These are phyloP conservation scores for Scaptodrosophila latifasciaeformis DNA, from an alignment of 2,888 invertebrate genomes.

Conservation along the genomic window DNA sequence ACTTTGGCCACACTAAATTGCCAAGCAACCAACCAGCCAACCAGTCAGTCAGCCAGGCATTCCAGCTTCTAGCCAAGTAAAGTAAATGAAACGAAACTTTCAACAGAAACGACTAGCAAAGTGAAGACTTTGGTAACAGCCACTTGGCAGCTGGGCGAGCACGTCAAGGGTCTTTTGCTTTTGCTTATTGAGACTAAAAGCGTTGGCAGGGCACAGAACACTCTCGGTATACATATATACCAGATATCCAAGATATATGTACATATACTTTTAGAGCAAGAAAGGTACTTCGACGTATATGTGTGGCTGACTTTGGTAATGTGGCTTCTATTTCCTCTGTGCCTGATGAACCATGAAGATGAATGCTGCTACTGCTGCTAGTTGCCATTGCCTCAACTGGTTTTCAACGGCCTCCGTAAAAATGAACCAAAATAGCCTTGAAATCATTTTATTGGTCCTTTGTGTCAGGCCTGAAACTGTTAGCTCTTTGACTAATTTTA, in stretches of 20 bases:
- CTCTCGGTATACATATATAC: too few species aligned
- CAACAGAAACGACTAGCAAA: neutral
- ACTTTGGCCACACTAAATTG: neutral
- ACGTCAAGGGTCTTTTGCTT: neutral
- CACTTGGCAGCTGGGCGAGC: slow-evolving; percentile 1
- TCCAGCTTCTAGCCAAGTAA: neutral
- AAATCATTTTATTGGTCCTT: slow-evolving; percentile 24
- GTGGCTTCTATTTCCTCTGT: slow-evolving; percentile 15
- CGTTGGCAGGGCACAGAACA: neutral
- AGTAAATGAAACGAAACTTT: slow-evolving; percentile 17
- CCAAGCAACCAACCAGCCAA: slow-evolving; percentile 3
- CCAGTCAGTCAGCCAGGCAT: too few species aligned
- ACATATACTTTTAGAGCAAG: neutral
- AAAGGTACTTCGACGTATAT: slow-evolving; percentile 4
- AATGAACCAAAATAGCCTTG: slow-evolving; percentile 17
- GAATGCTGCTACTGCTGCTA: slow-evolving; percentile 18
- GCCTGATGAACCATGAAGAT: slow-evolving; percentile 19
- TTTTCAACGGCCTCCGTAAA: neutral
- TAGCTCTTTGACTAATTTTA: too few species aligned
- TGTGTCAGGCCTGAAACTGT: too few species aligned
- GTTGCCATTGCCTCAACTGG: neutral
- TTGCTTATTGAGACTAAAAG: neutral
- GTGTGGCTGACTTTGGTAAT: slow-evolving; percentile 11
- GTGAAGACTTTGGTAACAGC: neutral
- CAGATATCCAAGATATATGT: neutral